phyloP scores from a whole-genome alignment of 1,140 invertebrate species.

The Psilanteris sp. region DNA sequence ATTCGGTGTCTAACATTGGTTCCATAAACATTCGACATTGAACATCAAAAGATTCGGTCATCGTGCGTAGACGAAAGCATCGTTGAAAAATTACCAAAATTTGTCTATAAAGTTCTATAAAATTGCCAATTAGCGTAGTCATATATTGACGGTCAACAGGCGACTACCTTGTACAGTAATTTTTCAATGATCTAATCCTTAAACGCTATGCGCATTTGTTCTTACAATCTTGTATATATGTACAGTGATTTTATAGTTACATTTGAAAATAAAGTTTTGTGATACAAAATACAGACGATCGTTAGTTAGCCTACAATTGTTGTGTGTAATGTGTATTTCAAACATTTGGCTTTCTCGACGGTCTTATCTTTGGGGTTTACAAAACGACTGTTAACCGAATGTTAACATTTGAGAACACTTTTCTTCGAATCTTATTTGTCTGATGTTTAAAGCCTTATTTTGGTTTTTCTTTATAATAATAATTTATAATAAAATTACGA shows the following conservation, averaged over 20 bases:
- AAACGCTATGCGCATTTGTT: conserved; percentile 45
- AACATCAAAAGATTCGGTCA: conserved; percentile 65
- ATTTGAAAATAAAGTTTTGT: conserved; percentile 61
- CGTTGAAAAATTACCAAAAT: conserved; percentile 48
- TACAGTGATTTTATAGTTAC: conserved; percentile 52
- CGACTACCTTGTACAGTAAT: conserved; percentile 9
- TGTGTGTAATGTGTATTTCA: conserved; percentile 55
- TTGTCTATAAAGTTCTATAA: conserved; percentile 17
- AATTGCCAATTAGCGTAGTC: conserved; percentile 9
- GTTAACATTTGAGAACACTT: conserved; percentile 14
- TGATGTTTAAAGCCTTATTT: too few relatives aligned
- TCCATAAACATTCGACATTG: conserved; percentile 51
- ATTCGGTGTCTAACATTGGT: conserved; percentile 36
- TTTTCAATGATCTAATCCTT: conserved; percentile 48
- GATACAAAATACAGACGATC: conserved; percentile 55
- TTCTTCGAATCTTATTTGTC: too few relatives aligned
- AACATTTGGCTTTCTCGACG: conserved; percentile 42
- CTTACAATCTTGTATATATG: conserved; percentile 39
- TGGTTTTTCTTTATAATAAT: too few relatives aligned
- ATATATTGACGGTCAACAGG: too few relatives aligned
- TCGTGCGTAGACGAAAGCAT: conserved; percentile 22
- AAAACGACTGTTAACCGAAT: conserved; percentile 41
- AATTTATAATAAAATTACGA: too few relatives aligned
- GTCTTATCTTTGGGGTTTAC: conserved; percentile 35
- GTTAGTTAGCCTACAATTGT: conserved; percentile 46